Evolutionary conservation across 2,888 invertebrate genomes (phyloP).

Genomic region (Macropis europaea): DNA sequence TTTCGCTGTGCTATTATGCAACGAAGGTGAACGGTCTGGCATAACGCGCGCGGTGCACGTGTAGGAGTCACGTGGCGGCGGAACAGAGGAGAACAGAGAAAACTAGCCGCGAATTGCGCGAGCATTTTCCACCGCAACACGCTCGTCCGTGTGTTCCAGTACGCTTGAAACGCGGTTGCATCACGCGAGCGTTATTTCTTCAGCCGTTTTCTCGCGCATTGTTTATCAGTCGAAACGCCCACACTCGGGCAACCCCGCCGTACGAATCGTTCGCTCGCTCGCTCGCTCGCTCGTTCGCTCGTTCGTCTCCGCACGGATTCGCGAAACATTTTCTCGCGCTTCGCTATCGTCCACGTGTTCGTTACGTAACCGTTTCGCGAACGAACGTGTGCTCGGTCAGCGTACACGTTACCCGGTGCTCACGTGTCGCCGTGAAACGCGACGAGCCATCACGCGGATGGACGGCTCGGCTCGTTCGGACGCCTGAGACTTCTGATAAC

Average conservation of each 20-base stretch:
- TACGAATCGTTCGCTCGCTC: not conserved
- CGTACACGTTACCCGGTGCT: conserved; percentile 57
- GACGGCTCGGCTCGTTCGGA: too few relatives aligned
- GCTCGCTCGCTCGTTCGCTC: not conserved
- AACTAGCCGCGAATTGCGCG: conserved; percentile 50
- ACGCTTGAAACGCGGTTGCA: too few relatives aligned
- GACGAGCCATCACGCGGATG: conserved; percentile 21
- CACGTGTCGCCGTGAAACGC: conserved; percentile 51
- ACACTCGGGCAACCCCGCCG: not conserved
- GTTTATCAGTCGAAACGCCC: conserved; percentile 45
- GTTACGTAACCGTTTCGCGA: conserved; percentile 46
- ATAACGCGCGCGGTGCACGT: conserved; percentile 61
- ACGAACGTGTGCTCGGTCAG: conserved; percentile 34
- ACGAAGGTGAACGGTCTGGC: conserved; percentile 67
- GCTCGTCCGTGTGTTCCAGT: too few relatives aligned
- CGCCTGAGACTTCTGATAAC: conserved; percentile 31
- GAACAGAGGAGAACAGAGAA: not conserved
- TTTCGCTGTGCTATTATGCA: conserved; percentile 63
- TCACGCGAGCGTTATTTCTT: conserved; percentile 55
- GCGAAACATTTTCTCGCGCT: not conserved
- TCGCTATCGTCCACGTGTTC: conserved; percentile 39
- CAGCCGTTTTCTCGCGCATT: conserved; percentile 39
- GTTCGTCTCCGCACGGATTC: not conserved
- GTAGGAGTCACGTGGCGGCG: conserved; percentile 64
- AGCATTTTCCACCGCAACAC: conserved; percentile 46